Conservation (phyloP, 2,113 vertebrate genomes). For the Macroglossus sobrinus region DNA sequence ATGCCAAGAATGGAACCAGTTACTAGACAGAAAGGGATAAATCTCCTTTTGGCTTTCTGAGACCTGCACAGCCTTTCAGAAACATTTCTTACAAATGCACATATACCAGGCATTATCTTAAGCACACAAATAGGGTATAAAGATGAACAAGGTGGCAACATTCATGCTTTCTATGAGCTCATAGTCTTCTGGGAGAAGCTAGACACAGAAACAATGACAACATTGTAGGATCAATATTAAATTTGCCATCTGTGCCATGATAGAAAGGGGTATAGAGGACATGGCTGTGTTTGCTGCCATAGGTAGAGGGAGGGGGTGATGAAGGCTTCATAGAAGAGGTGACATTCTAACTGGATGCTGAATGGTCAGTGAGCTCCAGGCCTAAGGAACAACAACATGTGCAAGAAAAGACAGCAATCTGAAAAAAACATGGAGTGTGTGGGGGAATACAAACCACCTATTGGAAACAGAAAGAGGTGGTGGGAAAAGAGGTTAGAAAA, state of each 20-base stretch:
- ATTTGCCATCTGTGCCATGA: not conserved
- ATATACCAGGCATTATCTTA: not conserved
- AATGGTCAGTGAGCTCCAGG: not conserved
- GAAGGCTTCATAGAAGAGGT: not conserved
- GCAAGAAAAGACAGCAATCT: not conserved
- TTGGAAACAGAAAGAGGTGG: not conserved
- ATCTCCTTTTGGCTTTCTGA: not conserved
- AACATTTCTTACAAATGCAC: not conserved
- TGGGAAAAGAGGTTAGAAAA: not conserved
- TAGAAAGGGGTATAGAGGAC: not conserved
- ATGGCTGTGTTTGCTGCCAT: not conserved
- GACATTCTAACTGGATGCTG: not conserved
- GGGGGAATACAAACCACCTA: not conserved
- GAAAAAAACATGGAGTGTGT: not conserved
- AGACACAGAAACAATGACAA: not conserved
- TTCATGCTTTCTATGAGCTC: not conserved
- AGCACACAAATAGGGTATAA: not conserved
- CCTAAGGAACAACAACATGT: not conserved
- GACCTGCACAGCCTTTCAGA: not conserved
- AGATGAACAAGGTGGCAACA: not conserved
- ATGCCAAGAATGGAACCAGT: not conserved
- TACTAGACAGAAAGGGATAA: not conserved
- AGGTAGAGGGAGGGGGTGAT: not conserved
- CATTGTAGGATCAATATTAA: not conserved
- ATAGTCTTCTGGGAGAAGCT: not conserved